Base-by-base conservation (phyloP, 2,888 invertebrate species). In the Machimus rusticus region DNA sequence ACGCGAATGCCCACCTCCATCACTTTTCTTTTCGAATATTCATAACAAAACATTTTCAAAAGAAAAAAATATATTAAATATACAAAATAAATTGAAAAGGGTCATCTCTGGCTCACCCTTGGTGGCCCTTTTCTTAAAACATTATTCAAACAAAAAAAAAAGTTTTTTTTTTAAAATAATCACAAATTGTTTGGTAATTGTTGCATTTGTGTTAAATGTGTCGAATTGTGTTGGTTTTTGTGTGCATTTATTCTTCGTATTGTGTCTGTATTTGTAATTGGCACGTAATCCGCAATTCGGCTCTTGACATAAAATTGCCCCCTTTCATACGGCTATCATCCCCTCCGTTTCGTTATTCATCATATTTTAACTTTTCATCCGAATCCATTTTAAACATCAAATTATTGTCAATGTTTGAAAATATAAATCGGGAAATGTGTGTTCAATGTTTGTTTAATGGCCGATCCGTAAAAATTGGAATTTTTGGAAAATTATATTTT, bases 241-340 rank as follows among this genome's bases (percentile, higher is more conserved):
- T 77, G 37, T 55, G 31, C 31, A 51, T 46, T 34, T 77, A 55
- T 77, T 14, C 23, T 55, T 46, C 34, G 9, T 74, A 79, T 66
- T 86, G 23, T 81, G 74, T 88, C 74, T 88, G 77, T 87, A 31
- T 8, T 23, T 88, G 55, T 88, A 87, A 88, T 88, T 87, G 88
- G 87, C 87, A 85, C 82, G 86, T 66, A 86, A 51, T 78, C 86
- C 57, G 87, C 84, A 86, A 86, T 78, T 81, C 51, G 55, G 88
- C 87, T 89, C 87, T 88, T 89, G 87, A 89, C 87, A 86, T 87
- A 85, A 87, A 86, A 87, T 87, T 89, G 88, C 88, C 87, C 89
- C 89, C 88, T 88, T 88, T 57, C 39, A 77, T 86, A 66, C 76
- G 86, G 86, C 84, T 87, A 86, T 87, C 86, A 86, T 81, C 16